Conservation (phyloP, 1,140 invertebrate genomes). For the Caenorhabditis latens region DNA sequence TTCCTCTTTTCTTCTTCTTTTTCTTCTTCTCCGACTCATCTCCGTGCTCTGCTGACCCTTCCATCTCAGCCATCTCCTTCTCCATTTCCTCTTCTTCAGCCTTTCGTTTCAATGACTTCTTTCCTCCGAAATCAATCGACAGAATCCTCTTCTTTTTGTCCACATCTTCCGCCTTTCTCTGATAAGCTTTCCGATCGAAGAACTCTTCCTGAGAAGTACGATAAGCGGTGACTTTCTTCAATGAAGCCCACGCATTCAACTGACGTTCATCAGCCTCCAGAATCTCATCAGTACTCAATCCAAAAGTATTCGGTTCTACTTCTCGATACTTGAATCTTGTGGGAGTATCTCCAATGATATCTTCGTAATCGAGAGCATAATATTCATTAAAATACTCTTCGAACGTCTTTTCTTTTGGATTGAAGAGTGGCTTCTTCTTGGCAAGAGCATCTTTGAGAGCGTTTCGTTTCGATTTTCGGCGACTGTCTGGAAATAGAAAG, state of each 20-base stretch:
- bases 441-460: constrained; percentile 14
- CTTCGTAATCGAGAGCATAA: constrained; percentile 93
- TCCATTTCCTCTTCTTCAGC: constrained; percentile 23
- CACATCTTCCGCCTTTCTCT: constrained; percentile 84
- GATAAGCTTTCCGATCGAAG: constrained; percentile 85
- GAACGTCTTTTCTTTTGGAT: constrained; percentile 86
- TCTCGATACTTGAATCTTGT: constrained; percentile 93
- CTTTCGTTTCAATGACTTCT: constrained; percentile 29
- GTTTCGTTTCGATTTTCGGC: constrained; percentile 43
- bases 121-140: constrained; percentile 38
- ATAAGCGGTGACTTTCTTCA: constrained; percentile 89
- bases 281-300: constrained; percentile 92
- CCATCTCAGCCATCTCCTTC: constrained; percentile 64
- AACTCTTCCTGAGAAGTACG: constrained; percentile 85
- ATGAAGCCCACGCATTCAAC: constrained; percentile 92
- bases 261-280: constrained; percentile 90
- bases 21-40: constrained; percentile 48
- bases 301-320: constrained; percentile 90
- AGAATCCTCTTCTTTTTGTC: constrained; percentile 87
- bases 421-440: constrained; percentile 85
- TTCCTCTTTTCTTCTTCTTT: constrained; percentile 62
- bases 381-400: constrained; percentile 92
- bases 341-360: constrained; percentile 89
- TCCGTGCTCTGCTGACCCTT: constrained; percentile 32
- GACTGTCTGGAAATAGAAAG: constrained; percentile 28